These are phyloP conservation scores for Mythimna lalbum DNA, from an alignment of 2,888 invertebrate genomes.

Conservation along the genomic window DNA sequence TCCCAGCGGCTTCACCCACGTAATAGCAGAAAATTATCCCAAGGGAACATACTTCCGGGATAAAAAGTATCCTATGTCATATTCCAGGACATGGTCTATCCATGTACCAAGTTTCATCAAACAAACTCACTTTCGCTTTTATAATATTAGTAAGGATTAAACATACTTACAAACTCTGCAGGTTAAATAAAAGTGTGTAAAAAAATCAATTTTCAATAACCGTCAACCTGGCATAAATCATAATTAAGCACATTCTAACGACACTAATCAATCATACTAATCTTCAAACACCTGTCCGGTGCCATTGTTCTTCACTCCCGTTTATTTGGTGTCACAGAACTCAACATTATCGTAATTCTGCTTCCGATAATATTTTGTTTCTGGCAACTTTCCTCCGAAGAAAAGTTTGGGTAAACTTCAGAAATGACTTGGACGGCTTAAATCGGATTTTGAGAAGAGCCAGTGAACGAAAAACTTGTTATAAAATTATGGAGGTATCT, in stretches of 20 bases:
- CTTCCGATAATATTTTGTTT: conserved; percentile 21
- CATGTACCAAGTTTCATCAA: too few species aligned
- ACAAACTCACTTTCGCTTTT: too few species aligned
- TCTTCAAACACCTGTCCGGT: conserved; percentile 7
- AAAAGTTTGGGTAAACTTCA: conserved; percentile 26
- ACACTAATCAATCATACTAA: conserved; percentile 29
- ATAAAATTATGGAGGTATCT: too few species aligned
- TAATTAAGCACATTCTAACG: conserved; percentile 14
- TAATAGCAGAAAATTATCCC: too few species aligned
- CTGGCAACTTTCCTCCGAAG: conserved; percentile 2
- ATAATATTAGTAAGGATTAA: too few species aligned
- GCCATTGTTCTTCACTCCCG: conserved; percentile 9
- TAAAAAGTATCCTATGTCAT: too few species aligned
- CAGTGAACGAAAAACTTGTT: background rate
- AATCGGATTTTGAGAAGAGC: conserved; percentile 13
- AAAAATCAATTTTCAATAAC: too few species aligned
- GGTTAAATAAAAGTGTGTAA: too few species aligned
- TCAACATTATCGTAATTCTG: conserved; percentile 15
- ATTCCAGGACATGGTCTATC: too few species aligned
- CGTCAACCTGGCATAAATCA: background rate
- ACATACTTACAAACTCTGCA: too few species aligned
- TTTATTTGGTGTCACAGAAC: conserved; percentile 15
- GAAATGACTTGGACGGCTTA: conserved; percentile 27
- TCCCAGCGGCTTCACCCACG: too few species aligned
- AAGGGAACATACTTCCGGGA: too few species aligned